phyloP scores from a whole-genome alignment of 1,140 invertebrate genomes.

The Mizuhopecten yessoensis region DNA sequence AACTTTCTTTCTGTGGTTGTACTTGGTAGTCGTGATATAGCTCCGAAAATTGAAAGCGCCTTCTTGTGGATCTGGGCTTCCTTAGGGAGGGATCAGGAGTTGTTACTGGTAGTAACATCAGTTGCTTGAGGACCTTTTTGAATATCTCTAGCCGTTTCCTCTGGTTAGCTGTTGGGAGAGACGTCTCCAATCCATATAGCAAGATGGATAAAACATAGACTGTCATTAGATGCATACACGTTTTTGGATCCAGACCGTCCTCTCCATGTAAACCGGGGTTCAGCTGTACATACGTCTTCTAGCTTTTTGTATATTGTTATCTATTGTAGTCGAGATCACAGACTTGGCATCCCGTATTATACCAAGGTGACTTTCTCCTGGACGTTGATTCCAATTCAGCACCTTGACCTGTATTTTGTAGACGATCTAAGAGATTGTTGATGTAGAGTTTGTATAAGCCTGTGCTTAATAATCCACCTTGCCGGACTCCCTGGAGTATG shows the following conservation, averaged over 20 bases:
- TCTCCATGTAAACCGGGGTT: conserved; percentile 34
- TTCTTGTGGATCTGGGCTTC: conserved; percentile 50
- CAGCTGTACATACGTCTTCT: conserved; percentile 46
- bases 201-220: conserved; percentile 35
- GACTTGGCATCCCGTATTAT: conserved; percentile 41
- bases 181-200: conserved; percentile 43
- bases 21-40: conserved; percentile 47
- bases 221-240: background rate
- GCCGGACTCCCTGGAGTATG: no score
- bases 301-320: conserved; percentile 52
- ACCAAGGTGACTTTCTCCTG: background rate
- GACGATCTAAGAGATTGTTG: background rate
- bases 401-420: background rate
- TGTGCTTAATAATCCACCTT: conserved; percentile 9
- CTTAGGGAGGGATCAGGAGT: conserved; percentile 45
- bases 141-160: conserved; percentile 48
- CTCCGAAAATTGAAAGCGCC: background rate
- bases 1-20: background rate
- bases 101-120: conserved; percentile 47
- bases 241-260: conserved; percentile 30
- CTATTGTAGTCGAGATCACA: conserved; percentile 5
- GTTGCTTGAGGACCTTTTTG: conserved; percentile 52
- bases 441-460: conserved; percentile 45
- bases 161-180: background rate
- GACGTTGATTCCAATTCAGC: conserved; percentile 41